Evolutionary conservation across 2,797 vertebrate genomes (phyloP), one percentile per base, ranked within the genome.

Genomic region (Lagocephalus sceleratus): DNA sequence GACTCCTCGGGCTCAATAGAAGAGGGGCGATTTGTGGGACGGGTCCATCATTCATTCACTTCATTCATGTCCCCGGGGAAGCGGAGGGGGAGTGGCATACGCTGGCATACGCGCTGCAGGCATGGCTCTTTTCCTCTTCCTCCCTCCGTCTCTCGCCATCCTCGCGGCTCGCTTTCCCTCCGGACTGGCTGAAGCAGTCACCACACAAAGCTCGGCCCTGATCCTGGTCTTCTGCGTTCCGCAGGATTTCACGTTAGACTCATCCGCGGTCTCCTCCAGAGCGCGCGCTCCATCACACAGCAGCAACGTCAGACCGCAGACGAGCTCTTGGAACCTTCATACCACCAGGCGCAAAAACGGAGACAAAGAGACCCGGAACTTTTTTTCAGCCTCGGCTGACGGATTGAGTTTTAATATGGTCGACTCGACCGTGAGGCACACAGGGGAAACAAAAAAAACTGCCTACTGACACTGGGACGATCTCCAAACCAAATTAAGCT

Each of bases 11-110:
- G 59, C 83, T 88, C 81, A 82, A 87, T 85, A 84, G 83, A 71
- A 71, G 78, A 79, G 79, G 85, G 82, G 80, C 63, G 81, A 85
- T 81, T 71, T 87, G 85, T 85, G 69, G 81, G 85, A 59, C 51
- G 64, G 83, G 74, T 86, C 84, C 83, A 86, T 86, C 85, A 87
- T 88, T 88, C 86, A 90, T 82, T 79, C 59, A 85, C 81, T 85
- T 86, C 83, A 87, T 87, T 88, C 81, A 85, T 51, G 72, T 80
- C 74, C 73, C 66, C 17, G 47, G 68, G 79, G 79, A 70, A 76
- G 76, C 66, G 25, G 63, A 74, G 72, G 76, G 44, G 86, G 81
- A 65, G 81, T 84, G 82, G 70, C 69, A 49, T 66, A 81, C 80
- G 54, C 43, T 83, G 76, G 75, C 75, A 63, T 76, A 66, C 74